Conservation (phyloP, 2,888 invertebrate species). For the Drosophila phalerata region DNA sequence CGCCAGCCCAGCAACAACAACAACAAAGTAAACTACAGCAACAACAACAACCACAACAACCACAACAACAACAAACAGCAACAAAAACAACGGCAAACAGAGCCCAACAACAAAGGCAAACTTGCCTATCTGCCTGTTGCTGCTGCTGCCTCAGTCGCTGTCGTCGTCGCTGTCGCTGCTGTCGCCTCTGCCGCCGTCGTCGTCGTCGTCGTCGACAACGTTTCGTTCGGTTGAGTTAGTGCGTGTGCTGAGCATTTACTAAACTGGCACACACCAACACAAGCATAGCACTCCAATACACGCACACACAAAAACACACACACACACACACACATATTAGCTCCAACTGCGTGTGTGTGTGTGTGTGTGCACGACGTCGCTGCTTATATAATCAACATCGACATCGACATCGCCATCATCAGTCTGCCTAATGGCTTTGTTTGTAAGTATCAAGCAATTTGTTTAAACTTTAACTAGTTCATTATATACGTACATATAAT, state of each 20-base stretch:
- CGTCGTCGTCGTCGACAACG: conserved; percentile 28
- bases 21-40: conserved; percentile 20
- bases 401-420: conserved; percentile 49
- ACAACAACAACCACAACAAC: conserved; percentile 47
- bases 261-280: conserved; percentile 76
- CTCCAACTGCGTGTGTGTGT: conserved; percentile 22
- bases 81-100: conserved; percentile 40
- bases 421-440: conserved; percentile 72
- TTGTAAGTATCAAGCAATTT: conserved; percentile 77
- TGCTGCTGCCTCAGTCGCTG: conserved; percentile 13
- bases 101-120: conserved; percentile 64
- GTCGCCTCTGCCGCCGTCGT: conserved; percentile 17
- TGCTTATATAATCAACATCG: conserved; percentile 74
- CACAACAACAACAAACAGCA: conserved; percentile 53
- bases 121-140: conserved; percentile 73
- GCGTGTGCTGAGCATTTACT: conserved; percentile 77
- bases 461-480: conserved; percentile 67
- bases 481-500: conserved; percentile 2
- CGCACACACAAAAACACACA: conserved; percentile 19
- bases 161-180: conserved; percentile 16
- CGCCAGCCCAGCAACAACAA: conserved; percentile 38
- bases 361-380: conserved; percentile 25
- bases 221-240: conserved; percentile 57
- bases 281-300: conserved; percentile 30
- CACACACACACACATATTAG: conserved; percentile 7